A percentile compares a stretch with the other conserved stretches of the same genome.
Conservation (phyloP, 2,888 invertebrate genomes). For the Rotaria socialis region DNA sequence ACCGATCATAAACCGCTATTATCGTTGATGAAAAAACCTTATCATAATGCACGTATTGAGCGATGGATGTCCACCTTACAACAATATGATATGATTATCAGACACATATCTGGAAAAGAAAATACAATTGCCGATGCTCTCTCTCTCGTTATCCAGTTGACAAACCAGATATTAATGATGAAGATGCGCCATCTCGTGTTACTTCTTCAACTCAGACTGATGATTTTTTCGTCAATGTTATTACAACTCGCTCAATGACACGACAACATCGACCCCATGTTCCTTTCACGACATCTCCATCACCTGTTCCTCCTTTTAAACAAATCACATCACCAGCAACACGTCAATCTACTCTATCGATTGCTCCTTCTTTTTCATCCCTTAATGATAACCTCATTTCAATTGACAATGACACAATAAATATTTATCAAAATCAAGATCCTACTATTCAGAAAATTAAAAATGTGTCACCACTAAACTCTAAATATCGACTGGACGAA, state of each 20-base stretch:
- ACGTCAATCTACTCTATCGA: no score
- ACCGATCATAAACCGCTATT: slow-evolving; percentile 36
- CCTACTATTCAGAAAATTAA: no score
- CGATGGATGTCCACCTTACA: background rate
- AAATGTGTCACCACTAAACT: no score
- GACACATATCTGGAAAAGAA: slow-evolving; percentile 3
- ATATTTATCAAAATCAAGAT: no score
- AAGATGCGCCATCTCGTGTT: background rate
- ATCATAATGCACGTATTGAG: background rate
- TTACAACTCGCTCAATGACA: slow-evolving; percentile 3
- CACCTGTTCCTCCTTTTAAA: background rate
- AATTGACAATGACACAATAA: no score
- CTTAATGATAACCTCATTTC: no score
- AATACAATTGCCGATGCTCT: background rate
- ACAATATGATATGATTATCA: background rate
- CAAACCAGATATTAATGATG: background rate
- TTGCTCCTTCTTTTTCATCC: background rate
- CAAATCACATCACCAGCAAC: no score
- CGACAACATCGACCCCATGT: background rate
- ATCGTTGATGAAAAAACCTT: background rate
- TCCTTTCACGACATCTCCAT: background rate
- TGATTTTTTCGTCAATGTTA: background rate
- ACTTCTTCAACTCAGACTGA: background rate
- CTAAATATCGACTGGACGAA: no score
- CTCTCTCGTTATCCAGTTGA: slow-evolving; percentile 25